Percentiles rank a stretch among this genome's conserved stretches.
Conservation (phyloP, 2,797 vertebrate species). For the Ateles fusciceps region DNA sequence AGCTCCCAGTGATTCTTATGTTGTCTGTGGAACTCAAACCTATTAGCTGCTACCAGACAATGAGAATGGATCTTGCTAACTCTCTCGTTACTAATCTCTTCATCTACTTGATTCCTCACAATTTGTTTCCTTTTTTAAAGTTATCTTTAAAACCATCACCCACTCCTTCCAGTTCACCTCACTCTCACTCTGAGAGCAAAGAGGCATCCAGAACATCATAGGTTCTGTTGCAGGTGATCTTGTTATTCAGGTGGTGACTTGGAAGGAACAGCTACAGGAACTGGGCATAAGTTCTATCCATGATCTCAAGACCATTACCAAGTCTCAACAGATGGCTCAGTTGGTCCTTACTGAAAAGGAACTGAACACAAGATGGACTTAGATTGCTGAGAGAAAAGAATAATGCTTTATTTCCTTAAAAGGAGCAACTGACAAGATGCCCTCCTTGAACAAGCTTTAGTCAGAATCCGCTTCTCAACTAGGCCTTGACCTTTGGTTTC, state of each 20-base stretch:
- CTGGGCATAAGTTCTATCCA: not conserved
- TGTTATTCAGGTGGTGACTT: not conserved
- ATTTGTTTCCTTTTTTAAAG: not conserved
- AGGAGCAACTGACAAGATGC: not conserved
- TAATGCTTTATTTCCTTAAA: not conserved
- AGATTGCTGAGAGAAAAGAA: not conserved
- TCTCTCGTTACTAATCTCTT: not conserved
- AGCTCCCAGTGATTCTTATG: not conserved
- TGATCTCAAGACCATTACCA: not conserved
- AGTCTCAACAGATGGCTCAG: not conserved
- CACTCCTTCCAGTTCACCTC: not conserved
- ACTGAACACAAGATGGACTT: not conserved
- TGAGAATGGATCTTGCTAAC: not conserved
- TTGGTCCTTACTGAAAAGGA: not conserved
- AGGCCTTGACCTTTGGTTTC: not conserved
- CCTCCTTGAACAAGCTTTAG: not conserved
- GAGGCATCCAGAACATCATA: not conserved
- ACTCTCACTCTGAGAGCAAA: not conserved
- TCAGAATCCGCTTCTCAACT: not conserved
- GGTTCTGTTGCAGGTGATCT: not conserved
- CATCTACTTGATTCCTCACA: not conserved
- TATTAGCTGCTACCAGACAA: not conserved
- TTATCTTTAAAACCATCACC: not conserved
- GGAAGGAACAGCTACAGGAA: not conserved
- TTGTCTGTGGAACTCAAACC: not conserved